These are phyloP conservation scores for Magallana gigas DNA, from an alignment of 1,140 invertebrate species.

Conservation along the genomic window DNA sequence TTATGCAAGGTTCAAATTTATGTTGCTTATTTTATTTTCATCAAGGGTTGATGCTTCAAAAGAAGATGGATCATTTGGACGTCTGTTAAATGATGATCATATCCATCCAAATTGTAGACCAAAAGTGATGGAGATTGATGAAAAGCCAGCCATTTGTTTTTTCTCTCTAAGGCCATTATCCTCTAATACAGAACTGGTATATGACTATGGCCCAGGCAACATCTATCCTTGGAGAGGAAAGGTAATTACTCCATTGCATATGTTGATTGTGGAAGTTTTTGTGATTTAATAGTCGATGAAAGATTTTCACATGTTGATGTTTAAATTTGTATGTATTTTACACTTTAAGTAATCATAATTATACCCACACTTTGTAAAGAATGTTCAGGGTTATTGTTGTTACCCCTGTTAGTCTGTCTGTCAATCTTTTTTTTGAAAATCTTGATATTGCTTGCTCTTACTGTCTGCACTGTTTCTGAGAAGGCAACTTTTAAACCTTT, in stretches of 20 bases:
- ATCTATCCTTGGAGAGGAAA: not conserved
- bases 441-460: too few relatives aligned
- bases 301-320: too few relatives aligned
- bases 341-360: too few relatives aligned
- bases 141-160: not conserved
- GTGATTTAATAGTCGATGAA: too few relatives aligned
- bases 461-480: too few relatives aligned
- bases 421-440: too few relatives aligned
- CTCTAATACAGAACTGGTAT: not conserved
- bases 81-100: constrained; percentile 9
- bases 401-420: too few relatives aligned
- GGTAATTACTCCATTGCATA: not conserved
- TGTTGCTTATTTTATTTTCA: not conserved
- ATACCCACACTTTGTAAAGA: too few relatives aligned
- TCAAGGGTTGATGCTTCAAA: not conserved
- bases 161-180: not conserved
- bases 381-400: too few relatives aligned
- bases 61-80: not conserved
- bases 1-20: not conserved
- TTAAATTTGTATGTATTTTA: too few relatives aligned
- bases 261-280: too few relatives aligned
- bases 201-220: not conserved
- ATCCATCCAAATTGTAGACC: not conserved
- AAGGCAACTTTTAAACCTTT: too few relatives aligned
- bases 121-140: not conserved